These are phyloP conservation scores for Eilema sororculum DNA, from an alignment of 2,888 invertebrate genomes.

Conservation along the genomic window DNA sequence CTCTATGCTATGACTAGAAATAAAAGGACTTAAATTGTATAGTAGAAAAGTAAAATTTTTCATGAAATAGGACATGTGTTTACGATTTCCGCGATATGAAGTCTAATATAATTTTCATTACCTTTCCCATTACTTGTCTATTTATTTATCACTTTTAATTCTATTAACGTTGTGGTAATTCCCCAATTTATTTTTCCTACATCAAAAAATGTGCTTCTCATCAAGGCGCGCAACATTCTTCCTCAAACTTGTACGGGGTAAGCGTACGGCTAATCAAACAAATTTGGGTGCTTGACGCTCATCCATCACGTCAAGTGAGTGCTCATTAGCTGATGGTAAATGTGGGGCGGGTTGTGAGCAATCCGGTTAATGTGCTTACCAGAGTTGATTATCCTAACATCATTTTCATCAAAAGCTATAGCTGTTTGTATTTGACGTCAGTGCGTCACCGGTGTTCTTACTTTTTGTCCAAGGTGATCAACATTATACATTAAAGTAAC, in stretches of 20 bases:
- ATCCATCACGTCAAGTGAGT: constrained; percentile 81
- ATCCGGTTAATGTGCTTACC: constrained; percentile 34
- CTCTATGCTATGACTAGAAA: no score
- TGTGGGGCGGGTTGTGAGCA: constrained; percentile 43
- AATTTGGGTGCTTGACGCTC: constrained; percentile 72
- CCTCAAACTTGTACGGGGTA: constrained; percentile 58
- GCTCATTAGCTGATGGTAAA: constrained; percentile 71
- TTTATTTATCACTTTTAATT: not conserved
- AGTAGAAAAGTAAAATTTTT: no score
- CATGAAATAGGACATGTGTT: no score
- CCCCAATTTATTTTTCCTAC: not conserved
- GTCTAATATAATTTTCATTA: no score
- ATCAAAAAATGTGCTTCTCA: not conserved
- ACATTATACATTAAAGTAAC: no score
- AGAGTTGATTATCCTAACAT: constrained; percentile 6
- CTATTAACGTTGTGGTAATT: not conserved
- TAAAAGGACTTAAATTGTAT: no score
- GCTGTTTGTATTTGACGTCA: not conserved
- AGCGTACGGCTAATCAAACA: constrained; percentile 79
- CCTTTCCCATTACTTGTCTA: no score
- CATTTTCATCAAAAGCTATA: not conserved
- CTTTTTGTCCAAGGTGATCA: not conserved
- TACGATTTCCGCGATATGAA: no score
- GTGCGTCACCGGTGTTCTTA: not conserved
- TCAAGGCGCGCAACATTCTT: not conserved